phyloP scores from a whole-genome alignment of 1,140 invertebrate species.

The Bombyx mandarina region DNA sequence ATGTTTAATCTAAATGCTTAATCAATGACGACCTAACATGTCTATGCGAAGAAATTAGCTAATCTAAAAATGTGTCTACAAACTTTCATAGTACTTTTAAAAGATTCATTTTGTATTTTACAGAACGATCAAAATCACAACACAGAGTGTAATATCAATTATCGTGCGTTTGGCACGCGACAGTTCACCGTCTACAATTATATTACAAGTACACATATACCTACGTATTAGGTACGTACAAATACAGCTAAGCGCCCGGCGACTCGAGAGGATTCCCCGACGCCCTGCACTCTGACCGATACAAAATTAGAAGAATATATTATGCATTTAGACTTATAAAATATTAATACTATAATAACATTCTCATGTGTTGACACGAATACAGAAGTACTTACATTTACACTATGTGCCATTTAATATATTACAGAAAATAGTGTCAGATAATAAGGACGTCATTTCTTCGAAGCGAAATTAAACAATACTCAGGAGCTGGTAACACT shows the following conservation, averaged over 20 bases:
- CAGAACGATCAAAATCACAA: conserved; percentile 70
- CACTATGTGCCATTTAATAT: conserved; percentile 27
- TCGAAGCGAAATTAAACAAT: conserved; percentile 9
- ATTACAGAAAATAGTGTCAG: conserved; percentile 13
- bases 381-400: conserved; percentile 51
- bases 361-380: conserved; percentile 52
- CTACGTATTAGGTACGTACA: conserved; percentile 45
- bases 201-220: conserved; percentile 35
- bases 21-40: conserved; percentile 55
- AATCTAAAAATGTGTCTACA: conserved; percentile 67
- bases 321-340: conserved; percentile 66
- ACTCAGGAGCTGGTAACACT: conserved; percentile 5
- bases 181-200: conserved; percentile 48
- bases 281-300: conserved; percentile 29
- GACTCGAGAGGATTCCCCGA: conserved; percentile 17
- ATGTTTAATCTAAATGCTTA: conserved; percentile 62
- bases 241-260: neutral
- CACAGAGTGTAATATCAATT: conserved; percentile 71
- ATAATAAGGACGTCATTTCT: conserved; percentile 15
- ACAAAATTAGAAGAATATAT: conserved; percentile 71
- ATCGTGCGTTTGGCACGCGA: conserved; percentile 59
- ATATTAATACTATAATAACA: conserved; percentile 60
- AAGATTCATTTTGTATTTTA: conserved; percentile 62
- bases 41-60: conserved; percentile 69
- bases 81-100: conserved; percentile 57